These are phyloP conservation scores for Camptogramma bilineatum DNA, from an alignment of 2,888 invertebrate genomes.

Conservation along the genomic window DNA sequence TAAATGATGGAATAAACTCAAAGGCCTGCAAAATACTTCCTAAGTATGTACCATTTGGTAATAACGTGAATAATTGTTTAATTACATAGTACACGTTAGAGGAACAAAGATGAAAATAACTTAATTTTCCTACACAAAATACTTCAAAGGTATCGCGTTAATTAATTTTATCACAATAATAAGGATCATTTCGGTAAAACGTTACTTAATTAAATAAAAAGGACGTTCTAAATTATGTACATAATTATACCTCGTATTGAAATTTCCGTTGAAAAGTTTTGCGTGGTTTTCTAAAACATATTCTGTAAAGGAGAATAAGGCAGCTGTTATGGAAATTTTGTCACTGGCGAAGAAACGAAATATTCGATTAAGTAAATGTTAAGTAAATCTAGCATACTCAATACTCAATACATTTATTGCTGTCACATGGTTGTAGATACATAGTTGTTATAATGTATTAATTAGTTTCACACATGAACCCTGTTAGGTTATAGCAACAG, in stretches of 20 bases:
- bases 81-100: conserved; percentile 31
- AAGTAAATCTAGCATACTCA: too few species aligned
- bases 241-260: conserved; percentile 40
- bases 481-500: too few species aligned
- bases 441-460: too few species aligned
- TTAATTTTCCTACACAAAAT: conserved; percentile 50
- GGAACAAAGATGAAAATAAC: conserved; percentile 52
- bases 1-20: background rate
- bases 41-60: conserved; percentile 9
- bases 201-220: conserved; percentile 48
- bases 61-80: conserved; percentile 32
- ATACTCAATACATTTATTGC: too few species aligned
- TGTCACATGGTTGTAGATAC: too few species aligned
- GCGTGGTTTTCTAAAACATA: conserved; percentile 16
- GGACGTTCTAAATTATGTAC: conserved; percentile 49
- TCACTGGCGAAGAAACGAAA: background rate
- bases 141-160: conserved; percentile 57
- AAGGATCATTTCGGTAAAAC: conserved; percentile 50
- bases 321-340: conserved; percentile 6
- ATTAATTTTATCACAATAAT: conserved; percentile 57
- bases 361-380: background rate
- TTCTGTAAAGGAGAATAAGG: conserved; percentile 6
- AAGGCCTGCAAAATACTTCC: background rate
- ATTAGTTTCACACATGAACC: too few species aligned
- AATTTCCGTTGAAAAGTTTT: conserved; percentile 34